Base-by-base conservation (phyloP, 2,888 invertebrate species). In the Temnothorax ravouxi region DNA sequence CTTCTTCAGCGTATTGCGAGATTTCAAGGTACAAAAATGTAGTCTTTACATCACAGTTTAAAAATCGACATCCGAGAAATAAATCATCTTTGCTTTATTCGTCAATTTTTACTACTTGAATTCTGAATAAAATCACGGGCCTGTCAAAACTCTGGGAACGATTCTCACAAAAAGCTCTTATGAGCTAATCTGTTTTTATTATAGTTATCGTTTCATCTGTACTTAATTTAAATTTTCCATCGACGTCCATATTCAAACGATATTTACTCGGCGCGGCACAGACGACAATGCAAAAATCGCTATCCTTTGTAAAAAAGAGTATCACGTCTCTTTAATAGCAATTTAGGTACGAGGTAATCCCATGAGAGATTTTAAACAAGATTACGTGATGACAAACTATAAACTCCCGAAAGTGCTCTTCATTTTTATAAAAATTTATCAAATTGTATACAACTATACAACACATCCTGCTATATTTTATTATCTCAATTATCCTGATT, bases 201-300 rank as follows among this genome's bases (percentile, higher is more conserved):
- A 21, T 56, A n/a, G 18, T 66, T n/a, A 41, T 41, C 11, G 21
- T 34, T 66, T 41, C 54, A 15, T 44, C 34, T 9, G 3, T 54
- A 64, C 3, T 47, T 79, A 79, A 69, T 69, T 71, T 59, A 38
- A 71, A 61, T 80, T 71, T 80, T 59, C 18, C 5, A 29, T 0
- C 11, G 38, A 64, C 47, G n/a, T 56, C 29, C 18, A 21, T 56
- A 62, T 66, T 74, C 59, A 18, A 34, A 47, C 47, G 21, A 15
- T 74, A 72, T 61, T 82, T 74, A 74, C 54, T 74, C 47, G 56
- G 41, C 44, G 25, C n/a, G 4, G 47, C 6, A 54, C 6, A 71
- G 50, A 61, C 38, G 47, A 80, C 29, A 83, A 85, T 47, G 25
- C 75, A 77, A 50, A 15, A 64, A 64, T 77, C 38, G 15, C 9